Evolutionary conservation across 2,888 invertebrate genomes (phyloP), one percentile per base, ranked within the genome.

Genomic region (Escarpia spicata): DNA sequence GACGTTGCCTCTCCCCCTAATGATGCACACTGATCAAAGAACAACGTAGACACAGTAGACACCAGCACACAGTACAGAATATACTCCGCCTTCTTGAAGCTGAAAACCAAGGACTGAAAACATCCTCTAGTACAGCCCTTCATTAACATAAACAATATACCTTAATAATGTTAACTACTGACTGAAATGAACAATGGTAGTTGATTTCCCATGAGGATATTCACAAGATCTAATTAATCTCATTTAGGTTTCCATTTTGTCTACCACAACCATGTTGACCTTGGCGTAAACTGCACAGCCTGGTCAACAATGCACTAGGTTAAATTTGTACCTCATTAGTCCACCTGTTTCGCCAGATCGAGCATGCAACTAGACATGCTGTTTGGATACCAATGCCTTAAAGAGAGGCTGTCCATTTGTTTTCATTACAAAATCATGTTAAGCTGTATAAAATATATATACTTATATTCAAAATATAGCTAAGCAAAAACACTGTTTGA

Each of bases 281-380:
- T 26, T 15, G 15, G 26, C 52, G 3, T 52, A 9, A 52, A 52
- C 52, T 60, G 15, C 75, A 75, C 26, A 75, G 19, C 75, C 52
- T 52, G 4, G 52, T 52, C 6, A n/a, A 75, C 26, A 19, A 26
- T 75, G 75, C 26, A 0, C 60, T 19, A 15, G 60, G 60, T 26
- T 60, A 60, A 75, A 75, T n/a, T 52, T n/a, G n/a, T n/a, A 75
- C n/a, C 19, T 75, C 75, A 75, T 75, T 75, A 75, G 75, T 75
- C 19, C 75, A 75, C 60, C 9, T 26, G n/a, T 26, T 75, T 75
- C 26, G 19, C 75, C 26, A 75, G 75, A 75, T n/a, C 15, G 75
- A 26, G 75, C 75, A 75, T n/a, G 19, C 75, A 15, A 75, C 75
- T 19, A 12, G 52, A 52, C 52, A 52, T 4, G 19, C 19, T 75